Conservation (phyloP, 2,113 vertebrate species). For the Indri indri region DNA sequence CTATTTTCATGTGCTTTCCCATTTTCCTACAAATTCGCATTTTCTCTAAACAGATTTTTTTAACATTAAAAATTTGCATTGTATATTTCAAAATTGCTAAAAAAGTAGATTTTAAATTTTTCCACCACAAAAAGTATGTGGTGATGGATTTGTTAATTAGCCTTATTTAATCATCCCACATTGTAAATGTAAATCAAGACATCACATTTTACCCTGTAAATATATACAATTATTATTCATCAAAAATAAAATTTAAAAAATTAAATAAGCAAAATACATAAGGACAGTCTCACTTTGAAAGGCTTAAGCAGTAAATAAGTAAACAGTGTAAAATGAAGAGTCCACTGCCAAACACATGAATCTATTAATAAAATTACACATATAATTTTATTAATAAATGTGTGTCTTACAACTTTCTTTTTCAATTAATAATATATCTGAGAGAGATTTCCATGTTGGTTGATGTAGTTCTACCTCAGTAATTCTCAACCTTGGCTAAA, state of each 20-base stretch:
- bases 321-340: background rate
- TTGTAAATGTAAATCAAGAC: background rate
- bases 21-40: background rate
- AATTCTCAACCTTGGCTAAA: background rate
- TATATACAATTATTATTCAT: background rate
- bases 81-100: background rate
- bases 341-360: background rate
- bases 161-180: background rate
- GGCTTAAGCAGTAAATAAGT: slow-evolving; percentile 31
- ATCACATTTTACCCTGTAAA: background rate
- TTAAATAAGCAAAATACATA: slow-evolving; percentile 27
- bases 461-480: background rate
- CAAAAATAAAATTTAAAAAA: background rate
- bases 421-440: background rate
- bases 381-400: slow-evolving; percentile 38
- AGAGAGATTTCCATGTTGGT: background rate
- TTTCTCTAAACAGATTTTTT: slow-evolving; percentile 55
- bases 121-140: background rate
- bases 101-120: background rate
- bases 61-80: slow-evolving; percentile 26
- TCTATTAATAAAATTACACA: slow-evolving; percentile 20
- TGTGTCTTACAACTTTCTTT: slow-evolving; percentile 3
- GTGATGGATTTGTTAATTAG: background rate
- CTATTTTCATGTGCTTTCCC: slow-evolving; percentile 40
- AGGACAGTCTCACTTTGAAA: slow-evolving; percentile 18